These are phyloP conservation scores for Scolopax rusticola DNA, from an alignment of 2,797 vertebrate species.

Conservation along the genomic window DNA sequence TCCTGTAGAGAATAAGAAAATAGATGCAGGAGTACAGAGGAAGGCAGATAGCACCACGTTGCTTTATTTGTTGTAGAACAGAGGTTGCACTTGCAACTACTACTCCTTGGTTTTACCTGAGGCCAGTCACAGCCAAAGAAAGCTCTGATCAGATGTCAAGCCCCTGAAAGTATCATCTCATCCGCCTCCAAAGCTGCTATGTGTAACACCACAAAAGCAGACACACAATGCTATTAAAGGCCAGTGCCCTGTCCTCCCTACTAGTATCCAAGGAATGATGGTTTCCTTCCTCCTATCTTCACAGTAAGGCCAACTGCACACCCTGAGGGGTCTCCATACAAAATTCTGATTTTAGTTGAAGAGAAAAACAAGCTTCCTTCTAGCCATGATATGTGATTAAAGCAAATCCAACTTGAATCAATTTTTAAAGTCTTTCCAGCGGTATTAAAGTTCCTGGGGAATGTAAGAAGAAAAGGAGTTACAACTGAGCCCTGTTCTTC, in stretches of 20 bases:
- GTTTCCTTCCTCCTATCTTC: neutral
- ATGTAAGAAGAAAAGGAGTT: slow-evolving; percentile 12
- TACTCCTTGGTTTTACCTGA: neutral
- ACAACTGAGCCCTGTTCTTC: neutral
- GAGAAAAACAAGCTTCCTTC: slow-evolving; percentile 14
- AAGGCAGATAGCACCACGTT: neutral
- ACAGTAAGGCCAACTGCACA: neutral
- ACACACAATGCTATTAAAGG: neutral
- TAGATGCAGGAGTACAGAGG: neutral
- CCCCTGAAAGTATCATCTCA: neutral
- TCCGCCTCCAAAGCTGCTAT: neutral
- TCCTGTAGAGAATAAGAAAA: neutral
- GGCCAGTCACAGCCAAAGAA: neutral
- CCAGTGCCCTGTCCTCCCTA: neutral
- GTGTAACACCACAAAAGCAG: neutral
- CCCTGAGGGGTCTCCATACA: slow-evolving; percentile 24
- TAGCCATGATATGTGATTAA: slow-evolving; percentile 33
- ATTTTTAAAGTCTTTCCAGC: slow-evolving; percentile 41
- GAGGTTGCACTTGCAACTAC: neutral
- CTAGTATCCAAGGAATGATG: neutral
- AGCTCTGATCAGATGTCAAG: neutral
- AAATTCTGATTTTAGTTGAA: slow-evolving; percentile 48
- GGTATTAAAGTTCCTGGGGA: neutral
- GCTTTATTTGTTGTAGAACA: neutral
- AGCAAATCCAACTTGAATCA: slow-evolving; percentile 5